A percentile compares a stretch with the other conserved stretches of the same genome.
These are phyloP conservation scores for Dolichoris vasculosae DNA, from an alignment of 1,140 invertebrate species.

Conservation along the genomic window DNA sequence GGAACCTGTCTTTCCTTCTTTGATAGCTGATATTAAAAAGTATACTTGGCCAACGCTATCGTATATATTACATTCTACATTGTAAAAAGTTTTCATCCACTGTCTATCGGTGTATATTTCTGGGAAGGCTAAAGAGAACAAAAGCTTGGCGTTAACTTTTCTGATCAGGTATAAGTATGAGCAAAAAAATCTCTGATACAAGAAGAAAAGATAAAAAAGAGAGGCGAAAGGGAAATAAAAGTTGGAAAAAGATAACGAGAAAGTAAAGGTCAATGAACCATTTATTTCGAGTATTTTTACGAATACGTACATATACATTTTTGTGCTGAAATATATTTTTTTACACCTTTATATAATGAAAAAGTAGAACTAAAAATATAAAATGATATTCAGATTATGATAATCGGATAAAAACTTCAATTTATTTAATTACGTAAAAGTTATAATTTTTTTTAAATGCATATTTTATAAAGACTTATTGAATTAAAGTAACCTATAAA, in stretches of 20 bases:
- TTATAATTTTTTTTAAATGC: too few relatives aligned
- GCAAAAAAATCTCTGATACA: neutral
- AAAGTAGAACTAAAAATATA: too few relatives aligned
- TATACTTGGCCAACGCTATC: neutral
- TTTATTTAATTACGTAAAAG: too few relatives aligned
- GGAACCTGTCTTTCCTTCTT: neutral
- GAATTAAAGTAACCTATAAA: too few relatives aligned
- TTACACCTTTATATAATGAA: neutral
- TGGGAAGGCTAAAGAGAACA: neutral
- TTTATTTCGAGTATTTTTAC: neutral
- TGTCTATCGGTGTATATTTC: constrained; percentile 28
- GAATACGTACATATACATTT: neutral
- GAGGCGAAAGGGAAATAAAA: neutral
- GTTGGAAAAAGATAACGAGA: neutral
- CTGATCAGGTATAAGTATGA: neutral
- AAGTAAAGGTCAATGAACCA: neutral
- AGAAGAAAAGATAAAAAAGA: neutral
- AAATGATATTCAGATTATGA: too few relatives aligned
- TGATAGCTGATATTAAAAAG: constrained; percentile 26
- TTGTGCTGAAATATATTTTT: neutral
- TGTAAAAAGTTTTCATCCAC: neutral
- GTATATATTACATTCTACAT: constrained; percentile 4
- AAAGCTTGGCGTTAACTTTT: neutral
- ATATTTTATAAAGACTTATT: too few relatives aligned
- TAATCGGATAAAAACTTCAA: too few relatives aligned